Conservation (phyloP, 2,797 vertebrate species). For the Hafferia zeledoni region DNA sequence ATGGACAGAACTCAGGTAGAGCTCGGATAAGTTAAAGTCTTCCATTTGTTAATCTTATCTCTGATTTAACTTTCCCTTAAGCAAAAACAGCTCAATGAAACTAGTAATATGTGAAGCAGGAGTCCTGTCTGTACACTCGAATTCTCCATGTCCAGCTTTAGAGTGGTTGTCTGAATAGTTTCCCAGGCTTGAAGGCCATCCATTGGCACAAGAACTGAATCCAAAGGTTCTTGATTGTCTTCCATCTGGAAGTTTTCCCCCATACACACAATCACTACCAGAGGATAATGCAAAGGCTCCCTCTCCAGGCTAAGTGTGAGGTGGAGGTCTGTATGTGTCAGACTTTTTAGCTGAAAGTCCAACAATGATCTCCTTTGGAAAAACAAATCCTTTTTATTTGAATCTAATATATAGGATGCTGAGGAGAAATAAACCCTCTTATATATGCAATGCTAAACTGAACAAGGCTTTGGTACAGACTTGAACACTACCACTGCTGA, state of each 20-base stretch:
- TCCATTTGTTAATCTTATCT: background rate
- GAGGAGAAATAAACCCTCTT: background rate
- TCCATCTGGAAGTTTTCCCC: background rate
- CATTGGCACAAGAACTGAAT: background rate
- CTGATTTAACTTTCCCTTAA: background rate
- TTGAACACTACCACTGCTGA: background rate
- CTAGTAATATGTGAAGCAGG: background rate
- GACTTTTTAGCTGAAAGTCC: background rate
- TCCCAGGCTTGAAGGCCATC: background rate
- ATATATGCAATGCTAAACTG: background rate
- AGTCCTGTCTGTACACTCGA: background rate
- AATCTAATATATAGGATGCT: fast-evolving
- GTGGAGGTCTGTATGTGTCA: background rate
- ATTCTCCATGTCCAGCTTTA: background rate
- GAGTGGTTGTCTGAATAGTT: background rate
- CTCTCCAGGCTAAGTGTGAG: background rate
- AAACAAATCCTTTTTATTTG: background rate
- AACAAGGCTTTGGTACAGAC: background rate
- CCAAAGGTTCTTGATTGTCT: background rate
- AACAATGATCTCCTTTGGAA: background rate
- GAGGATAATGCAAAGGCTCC: background rate
- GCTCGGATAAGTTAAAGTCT: background rate
- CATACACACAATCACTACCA: background rate
- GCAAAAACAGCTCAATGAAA: background rate
- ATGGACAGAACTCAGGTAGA: background rate